Base-by-base conservation (phyloP, 2,888 invertebrate genomes). In the Spicauda simplicius region DNA sequence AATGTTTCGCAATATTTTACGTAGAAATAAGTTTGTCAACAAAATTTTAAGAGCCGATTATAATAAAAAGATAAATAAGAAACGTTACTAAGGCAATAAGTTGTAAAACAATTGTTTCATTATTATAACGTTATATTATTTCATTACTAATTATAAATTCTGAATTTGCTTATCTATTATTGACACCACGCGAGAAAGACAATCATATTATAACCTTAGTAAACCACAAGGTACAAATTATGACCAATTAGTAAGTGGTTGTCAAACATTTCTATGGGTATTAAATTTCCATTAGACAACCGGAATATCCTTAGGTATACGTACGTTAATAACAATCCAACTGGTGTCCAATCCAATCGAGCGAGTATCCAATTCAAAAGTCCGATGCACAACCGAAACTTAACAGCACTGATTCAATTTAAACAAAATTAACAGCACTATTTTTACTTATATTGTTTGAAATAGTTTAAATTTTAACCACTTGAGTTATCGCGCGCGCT, bases 271-370 rank as follows among this genome's bases (percentile, higher is more conserved):
- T 16, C n/a, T n/a, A 18, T 50, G 18, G 18, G 6, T 50, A 18
- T 18, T 50, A 50, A 50, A 50, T 50, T 18, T 0, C 10, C 18
- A 18, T 50, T 50, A n/a, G 10, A 18, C 50, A 50, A 41, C 12
- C 12, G 12, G 18, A 45, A 55, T 19, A 33, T 45, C 54, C 53
- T 41, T 41, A 37, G 37, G 37, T 37, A 63, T 81, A 91, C 91
- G 84, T 84, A 91, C 91, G 83, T 54, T 83, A 87, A 87, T 83
- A 76, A 87, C 81, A 87, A 86, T 87, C 85, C 86, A 81, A 74
- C 73, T 70, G 74, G 74, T 74, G 75, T 78, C 71, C 72, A 75
- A 76, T 78, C 71, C 72, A 75, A 76, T 70, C 64, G 54, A 61
- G 72, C 72, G 68, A n/a, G 77, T 81, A 81, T 84, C 83, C 85